A percentile compares a stretch with the other conserved stretches of the same genome.
phyloP scores from a whole-genome alignment of 2,888 invertebrate genomes.

The Lottia scabra region DNA sequence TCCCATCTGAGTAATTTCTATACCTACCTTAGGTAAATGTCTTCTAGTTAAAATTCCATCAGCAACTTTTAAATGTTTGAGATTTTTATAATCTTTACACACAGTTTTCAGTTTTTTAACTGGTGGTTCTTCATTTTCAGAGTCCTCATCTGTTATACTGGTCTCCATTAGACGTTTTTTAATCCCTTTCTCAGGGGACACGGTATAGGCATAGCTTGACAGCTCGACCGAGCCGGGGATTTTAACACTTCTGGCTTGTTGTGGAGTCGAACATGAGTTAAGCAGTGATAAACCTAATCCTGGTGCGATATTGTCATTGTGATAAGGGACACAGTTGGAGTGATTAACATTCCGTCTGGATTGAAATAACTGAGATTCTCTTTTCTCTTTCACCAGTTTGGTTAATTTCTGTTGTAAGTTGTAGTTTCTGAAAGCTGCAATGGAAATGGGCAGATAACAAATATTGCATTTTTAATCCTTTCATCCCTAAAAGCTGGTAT shows the following conservation, averaged over 20 bases:
- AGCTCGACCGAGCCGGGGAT: not conserved
- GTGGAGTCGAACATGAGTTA: not conserved
- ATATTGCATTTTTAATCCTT: no score
- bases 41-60: slow-evolving; percentile 52
- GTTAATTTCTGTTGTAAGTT: no score
- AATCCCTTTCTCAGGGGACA: slow-evolving; percentile 10
- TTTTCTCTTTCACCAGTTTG: no score
- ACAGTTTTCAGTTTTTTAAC: slow-evolving; percentile 23
- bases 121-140: slow-evolving; percentile 19
- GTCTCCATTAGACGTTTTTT: slow-evolving; percentile 2
- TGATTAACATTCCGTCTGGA: no score
- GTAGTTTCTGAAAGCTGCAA: no score
- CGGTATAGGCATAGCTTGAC: not conserved
- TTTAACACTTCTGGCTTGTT: not conserved
- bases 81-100: slow-evolving; percentile 29
- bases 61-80: slow-evolving; percentile 37
- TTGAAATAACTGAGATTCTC: no score
- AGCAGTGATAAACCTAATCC: no score
- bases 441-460: no score
- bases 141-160: not conserved
- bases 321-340: no score
- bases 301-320: no score
- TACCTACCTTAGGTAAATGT: slow-evolving; percentile 50
- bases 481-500: no score
- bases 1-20: no score